Percentiles rank a stretch among this genome's conserved stretches.
Conservation (phyloP, 2,888 invertebrate genomes). For the Ichneumon xanthorius region DNA sequence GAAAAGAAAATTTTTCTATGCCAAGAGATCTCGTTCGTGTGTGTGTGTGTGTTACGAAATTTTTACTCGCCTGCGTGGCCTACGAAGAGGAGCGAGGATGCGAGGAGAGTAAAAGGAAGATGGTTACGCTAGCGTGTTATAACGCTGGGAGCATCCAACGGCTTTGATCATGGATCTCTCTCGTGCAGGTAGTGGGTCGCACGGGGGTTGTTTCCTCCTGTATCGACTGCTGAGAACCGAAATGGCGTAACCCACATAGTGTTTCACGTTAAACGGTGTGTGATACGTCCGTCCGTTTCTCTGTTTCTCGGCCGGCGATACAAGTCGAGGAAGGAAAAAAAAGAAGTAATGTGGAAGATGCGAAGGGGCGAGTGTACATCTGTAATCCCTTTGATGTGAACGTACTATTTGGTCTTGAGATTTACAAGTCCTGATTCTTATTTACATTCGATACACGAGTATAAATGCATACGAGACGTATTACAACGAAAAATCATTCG, state of each 20-base stretch:
- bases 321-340: not conserved
- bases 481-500: not conserved
- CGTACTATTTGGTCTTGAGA: conserved; percentile 19
- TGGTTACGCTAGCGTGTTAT: conserved; percentile 30
- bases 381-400: conserved; percentile 45
- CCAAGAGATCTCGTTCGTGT: not conserved
- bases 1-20: conserved; percentile 9
- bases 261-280: not conserved
- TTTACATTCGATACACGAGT: not conserved
- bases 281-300: not conserved
- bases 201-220: not conserved
- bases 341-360: not conserved
- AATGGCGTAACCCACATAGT: not conserved
- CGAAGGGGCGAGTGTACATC: not conserved
- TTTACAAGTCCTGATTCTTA: conserved; percentile 11
- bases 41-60: not conserved
- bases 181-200: conserved; percentile 8
- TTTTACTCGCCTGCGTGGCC: not conserved
- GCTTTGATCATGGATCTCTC: conserved; percentile 47
- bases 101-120: conserved; percentile 25
- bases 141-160: conserved; percentile 35
- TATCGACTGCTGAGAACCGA: not conserved
- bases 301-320: not conserved
- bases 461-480: not conserved
- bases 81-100: conserved; percentile 17